Base-by-base conservation (phyloP, 1,140 invertebrate genomes). In the Sarcophaga bullata region DNA sequence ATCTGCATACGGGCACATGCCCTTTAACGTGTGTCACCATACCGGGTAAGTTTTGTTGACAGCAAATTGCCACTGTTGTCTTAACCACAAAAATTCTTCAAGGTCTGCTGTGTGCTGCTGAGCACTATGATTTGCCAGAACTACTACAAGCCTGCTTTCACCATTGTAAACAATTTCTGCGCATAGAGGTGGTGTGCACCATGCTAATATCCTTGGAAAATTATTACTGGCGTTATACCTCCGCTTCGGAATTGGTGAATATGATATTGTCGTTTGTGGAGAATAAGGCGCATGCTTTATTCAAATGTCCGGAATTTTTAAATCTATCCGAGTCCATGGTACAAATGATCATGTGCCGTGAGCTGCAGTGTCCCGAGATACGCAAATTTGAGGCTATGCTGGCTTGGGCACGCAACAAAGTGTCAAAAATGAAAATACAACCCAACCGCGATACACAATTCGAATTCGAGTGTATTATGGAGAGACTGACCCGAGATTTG, bases 221-320 rank as follows among this genome's bases (percentile, higher is more conserved):
- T 90, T 98, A 98, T 90, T 98, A 97, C 90, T 98, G 97, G 97
- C 93, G 97, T 73, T 98, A 98, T 89, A 97, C 96, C 47, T 97
- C 96, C 72, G 97, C 97, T 52, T 96, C 96, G 5, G 96, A 98
- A 90, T 91, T 98, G 84, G 96, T 98, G 80, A 98, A 98, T 89
- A 97, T 98, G 95, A 98, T 98, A 83, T 91, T 98, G 48, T 95
- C 95, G 10, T 98, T 97, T 90, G 94, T 97, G 6, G 97, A 98
- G 90, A 95, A 95, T 76, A 92, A 96, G 86, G 95, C 96, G 1
- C 93, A 94, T 83, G 93, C 96, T 85, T 91, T 98, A 19, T 98
- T 98, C 89, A 94, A 95, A 84, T 94, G 93, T 50, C 90, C 93
- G 11, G 96, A 98, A 86, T 98, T 97, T 86, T 91, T 97, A 0